Conservation (phyloP, 2,797 vertebrate species). For the Hydrophis major region DNA sequence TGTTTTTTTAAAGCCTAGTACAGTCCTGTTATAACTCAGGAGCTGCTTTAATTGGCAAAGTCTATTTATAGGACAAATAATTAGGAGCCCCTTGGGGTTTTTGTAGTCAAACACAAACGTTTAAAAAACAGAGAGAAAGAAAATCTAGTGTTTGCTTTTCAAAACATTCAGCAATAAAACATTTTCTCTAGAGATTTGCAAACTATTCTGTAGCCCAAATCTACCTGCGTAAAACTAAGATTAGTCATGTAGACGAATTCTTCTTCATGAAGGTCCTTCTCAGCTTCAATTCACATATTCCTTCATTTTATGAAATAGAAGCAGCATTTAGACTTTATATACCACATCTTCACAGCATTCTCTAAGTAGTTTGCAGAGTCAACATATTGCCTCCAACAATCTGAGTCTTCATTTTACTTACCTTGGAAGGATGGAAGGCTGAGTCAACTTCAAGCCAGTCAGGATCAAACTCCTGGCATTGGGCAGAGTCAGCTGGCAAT, state of each 20-base stretch:
- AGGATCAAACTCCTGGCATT: not conserved
- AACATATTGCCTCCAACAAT: not conserved
- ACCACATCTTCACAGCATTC: not conserved
- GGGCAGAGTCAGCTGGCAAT: not conserved
- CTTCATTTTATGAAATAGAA: not conserved
- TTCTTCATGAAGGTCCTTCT: not conserved
- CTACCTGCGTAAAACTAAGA: not conserved
- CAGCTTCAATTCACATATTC: not conserved
- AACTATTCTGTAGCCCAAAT: conserved; percentile 3
- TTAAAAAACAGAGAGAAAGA: not conserved
- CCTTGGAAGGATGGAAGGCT: not conserved
- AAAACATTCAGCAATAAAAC: conserved; percentile 4
- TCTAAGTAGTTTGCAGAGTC: not conserved
- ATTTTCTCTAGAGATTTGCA: conserved; percentile 1
- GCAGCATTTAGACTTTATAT: not conserved
- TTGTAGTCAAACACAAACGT: not conserved
- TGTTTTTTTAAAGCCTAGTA: not conserved
- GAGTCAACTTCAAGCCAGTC: not conserved
- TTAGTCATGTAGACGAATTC: conserved; percentile 2
- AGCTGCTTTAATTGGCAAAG: conserved; percentile 14
- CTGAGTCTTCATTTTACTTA: not conserved
- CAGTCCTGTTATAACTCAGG: not conserved
- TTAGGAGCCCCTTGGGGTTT: conserved; percentile 8
- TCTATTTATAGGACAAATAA: conserved; percentile 17
- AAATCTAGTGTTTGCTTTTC: not conserved